Base-by-base conservation (phyloP, 1,140 invertebrate genomes). In the Drosophila micromelanica region DNA sequence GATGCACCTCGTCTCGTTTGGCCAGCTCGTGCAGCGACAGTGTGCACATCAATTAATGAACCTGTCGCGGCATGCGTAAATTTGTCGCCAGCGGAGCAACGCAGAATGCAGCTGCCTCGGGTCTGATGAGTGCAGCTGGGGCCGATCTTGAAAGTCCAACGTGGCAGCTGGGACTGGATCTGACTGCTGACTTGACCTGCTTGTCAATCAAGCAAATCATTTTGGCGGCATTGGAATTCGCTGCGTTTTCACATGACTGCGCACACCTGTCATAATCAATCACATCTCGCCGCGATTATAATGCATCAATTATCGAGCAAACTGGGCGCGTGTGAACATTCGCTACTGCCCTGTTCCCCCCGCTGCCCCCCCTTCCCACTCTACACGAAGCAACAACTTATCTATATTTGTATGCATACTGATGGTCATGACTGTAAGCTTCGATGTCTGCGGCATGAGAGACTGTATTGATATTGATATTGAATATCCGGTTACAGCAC, bases 31-130 rank as follows among this genome's bases (percentile, higher is more conserved):
- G 80, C 76, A 67, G 80, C 80, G 76, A 76, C 80, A 72, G 68
- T 80, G 80, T 81, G 78, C 82, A 86, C 82, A 81, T 86, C 78
- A 87, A 86, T 86, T 82, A 86, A 86, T 82, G 78, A 87, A 87
- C 75, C 82, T 86, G 82, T 87, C 82, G 75, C 67, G 74, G 65
- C 78, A 69, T 59, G 78, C 84, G 82, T 78, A 87, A 87, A 87
- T 86, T 86, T 86, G 74, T 86, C 81, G 81, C 81, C 82, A 84
- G 60, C 64, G 37, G 11, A 51, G 38, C 27, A 17, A 0, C 15
- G 15, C 43, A 23, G n/a, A n/a, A 23, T 27, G 43, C 70, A 42
- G 63, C 59, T 38, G 49, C 60, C 32, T 23, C 20, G 20, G 2
- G 2, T 40, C 38, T 48, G 48, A 17, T 17, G 51, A 54, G 40